Evolutionary conservation across 2,113 vertebrate species (phyloP).

Genomic region (Nanger granti): DNA sequence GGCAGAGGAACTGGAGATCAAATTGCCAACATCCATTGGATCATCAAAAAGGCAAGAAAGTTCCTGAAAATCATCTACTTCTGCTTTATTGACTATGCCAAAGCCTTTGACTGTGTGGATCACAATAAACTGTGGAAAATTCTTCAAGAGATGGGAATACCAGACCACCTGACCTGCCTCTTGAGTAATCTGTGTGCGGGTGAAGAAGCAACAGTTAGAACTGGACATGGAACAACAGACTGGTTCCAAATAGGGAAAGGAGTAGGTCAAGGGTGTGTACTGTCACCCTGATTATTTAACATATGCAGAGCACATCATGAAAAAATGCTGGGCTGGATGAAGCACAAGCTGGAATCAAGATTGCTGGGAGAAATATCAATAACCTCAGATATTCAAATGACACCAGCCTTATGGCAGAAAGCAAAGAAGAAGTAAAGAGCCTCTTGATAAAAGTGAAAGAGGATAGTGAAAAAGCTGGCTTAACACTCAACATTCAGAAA

Average conservation of each 20-base stretch:
- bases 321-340: neutral
- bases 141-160: accelerated
- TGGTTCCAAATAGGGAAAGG: neutral
- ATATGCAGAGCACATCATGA: neutral
- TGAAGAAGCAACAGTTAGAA: neutral
- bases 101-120: neutral
- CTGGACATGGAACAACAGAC: neutral
- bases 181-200: neutral
- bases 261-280: accelerated
- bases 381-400: neutral
- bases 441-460: neutral
- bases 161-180: neutral
- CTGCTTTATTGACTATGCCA: neutral
- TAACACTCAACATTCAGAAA: neutral
- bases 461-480: neutral
- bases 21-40: accelerated
- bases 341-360: neutral
- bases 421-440: neutral
- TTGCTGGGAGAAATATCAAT: neutral
- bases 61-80: neutral
- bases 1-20: neutral
- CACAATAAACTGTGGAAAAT: neutral
- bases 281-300: neutral
- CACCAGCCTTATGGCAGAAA: neutral
- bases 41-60: neutral